These are phyloP conservation scores for Achroia grisella DNA, from an alignment of 1,140 invertebrate genomes.

Conservation along the genomic window DNA sequence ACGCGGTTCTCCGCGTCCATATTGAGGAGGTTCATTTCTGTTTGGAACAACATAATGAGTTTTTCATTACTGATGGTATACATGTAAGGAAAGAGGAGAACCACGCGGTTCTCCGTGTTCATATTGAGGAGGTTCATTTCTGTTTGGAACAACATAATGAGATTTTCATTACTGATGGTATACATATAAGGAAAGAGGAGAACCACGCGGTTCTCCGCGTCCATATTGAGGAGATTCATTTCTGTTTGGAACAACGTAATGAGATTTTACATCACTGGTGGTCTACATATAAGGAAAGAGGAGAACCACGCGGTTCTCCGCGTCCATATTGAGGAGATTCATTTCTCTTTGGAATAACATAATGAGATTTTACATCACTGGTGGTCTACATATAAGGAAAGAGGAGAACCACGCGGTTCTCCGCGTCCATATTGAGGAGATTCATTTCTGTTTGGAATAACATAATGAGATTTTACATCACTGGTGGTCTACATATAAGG, in stretches of 20 bases:
- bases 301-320: constrained; percentile 97
- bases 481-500: too few relatives aligned
- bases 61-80: too few relatives aligned
- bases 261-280: too few relatives aligned
- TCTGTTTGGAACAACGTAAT: constrained; percentile 49
- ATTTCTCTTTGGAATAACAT: constrained; percentile 70
- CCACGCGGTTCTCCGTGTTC: constrained; percentile 97
- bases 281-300: too few relatives aligned
- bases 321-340: constrained; percentile 91
- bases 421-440: constrained; percentile 91
- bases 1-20: constrained; percentile 98
- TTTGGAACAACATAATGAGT: constrained; percentile 7
- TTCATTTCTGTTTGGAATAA: constrained; percentile 77
- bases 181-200: too few relatives aligned
- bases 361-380: too few relatives aligned
- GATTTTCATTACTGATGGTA: too few relatives aligned
- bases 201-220: constrained; percentile 97
- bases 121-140: constrained; percentile 88
- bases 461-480: too few relatives aligned
- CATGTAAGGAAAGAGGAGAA: too few relatives aligned
- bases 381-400: too few relatives aligned
- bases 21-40: constrained; percentile 85
- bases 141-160: constrained; percentile 35
- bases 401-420: constrained; percentile 97
- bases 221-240: constrained; percentile 90